phyloP scores from a whole-genome alignment of 2,888 invertebrate genomes.

The Harpagoxenus sublaevis region DNA sequence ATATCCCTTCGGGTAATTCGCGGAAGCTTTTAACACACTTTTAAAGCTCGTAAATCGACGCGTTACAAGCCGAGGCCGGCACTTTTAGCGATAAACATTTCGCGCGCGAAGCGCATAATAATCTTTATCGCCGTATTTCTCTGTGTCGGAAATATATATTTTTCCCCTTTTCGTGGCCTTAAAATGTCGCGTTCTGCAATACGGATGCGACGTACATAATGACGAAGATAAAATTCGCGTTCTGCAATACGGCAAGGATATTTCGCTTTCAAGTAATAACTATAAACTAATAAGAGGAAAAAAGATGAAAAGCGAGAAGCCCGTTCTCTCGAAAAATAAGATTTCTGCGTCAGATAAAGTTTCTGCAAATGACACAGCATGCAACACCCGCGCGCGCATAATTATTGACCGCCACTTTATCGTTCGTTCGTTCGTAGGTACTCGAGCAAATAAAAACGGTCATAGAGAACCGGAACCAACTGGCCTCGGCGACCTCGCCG shows the following conservation, averaged over 20 bases:
- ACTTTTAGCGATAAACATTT: constrained; percentile 14
- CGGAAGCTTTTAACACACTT: constrained; percentile 21
- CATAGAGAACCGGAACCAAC: constrained; percentile 84
- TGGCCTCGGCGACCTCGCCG: constrained; percentile 79
- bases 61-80: background rate
- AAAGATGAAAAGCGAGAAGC: too few relatives aligned
- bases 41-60: constrained; percentile 11
- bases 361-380: constrained; percentile 56
- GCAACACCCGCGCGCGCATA: constrained; percentile 47
- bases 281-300: background rate
- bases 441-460: constrained; percentile 85
- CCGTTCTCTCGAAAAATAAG: background rate
- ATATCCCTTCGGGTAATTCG: constrained; percentile 82
- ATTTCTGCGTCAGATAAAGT: constrained; percentile 20
- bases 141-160: background rate
- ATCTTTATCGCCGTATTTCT: constrained; percentile 16
- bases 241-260: background rate
- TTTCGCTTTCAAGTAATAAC: background rate
- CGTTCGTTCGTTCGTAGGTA: constrained; percentile 78
- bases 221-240: background rate
- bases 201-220: background rate
- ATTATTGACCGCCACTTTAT: constrained; percentile 54
- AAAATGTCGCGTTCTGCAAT: background rate
- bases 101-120: background rate
- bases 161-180: background rate